These are phyloP conservation scores for Gadopsis bispinosus DNA, from an alignment of 2,797 vertebrate genomes.

Conservation along the genomic window DNA sequence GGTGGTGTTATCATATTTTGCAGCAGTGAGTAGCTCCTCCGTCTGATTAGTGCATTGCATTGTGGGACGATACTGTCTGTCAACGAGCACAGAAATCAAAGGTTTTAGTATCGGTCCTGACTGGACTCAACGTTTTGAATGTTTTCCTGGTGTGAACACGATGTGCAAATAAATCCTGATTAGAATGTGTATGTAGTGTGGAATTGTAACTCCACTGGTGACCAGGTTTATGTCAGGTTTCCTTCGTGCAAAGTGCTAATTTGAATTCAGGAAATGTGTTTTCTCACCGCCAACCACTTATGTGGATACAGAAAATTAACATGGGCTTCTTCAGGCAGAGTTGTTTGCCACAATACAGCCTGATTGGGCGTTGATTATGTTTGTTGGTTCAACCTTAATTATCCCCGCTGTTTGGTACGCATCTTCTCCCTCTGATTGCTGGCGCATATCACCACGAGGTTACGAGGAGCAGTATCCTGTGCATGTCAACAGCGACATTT, in stretches of 20 bases:
- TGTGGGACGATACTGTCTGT: too few relatives aligned
- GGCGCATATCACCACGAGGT: conserved; percentile 41
- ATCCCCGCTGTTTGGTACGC: conserved; percentile 49
- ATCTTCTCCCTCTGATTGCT: conserved; percentile 63
- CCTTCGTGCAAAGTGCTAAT: conserved; percentile 4
- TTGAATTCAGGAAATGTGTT: conserved; percentile 2
- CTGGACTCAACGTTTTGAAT: too few relatives aligned
- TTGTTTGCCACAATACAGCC: conserved; percentile 59
- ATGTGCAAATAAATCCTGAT: too few relatives aligned
- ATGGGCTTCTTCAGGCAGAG: conserved; percentile 39
- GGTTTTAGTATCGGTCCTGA: too few relatives aligned
- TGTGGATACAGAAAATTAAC: conserved; percentile 34
- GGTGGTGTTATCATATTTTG: too few relatives aligned
- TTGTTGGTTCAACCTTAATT: conserved; percentile 74
- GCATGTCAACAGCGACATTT: conserved; percentile 42
- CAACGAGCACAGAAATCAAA: too few relatives aligned
- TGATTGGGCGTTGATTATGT: conserved; percentile 77
- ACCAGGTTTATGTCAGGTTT: background rate
- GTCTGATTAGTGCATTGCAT: too few relatives aligned
- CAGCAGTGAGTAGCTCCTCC: too few relatives aligned
- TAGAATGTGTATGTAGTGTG: background rate
- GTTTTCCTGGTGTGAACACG: too few relatives aligned
- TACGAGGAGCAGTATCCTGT: conserved; percentile 38
- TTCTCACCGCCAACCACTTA: conserved; percentile 33
- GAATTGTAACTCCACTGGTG: background rate